phyloP scores from a whole-genome alignment of 2,113 vertebrate genomes.

The Cynocephalus volans region DNA sequence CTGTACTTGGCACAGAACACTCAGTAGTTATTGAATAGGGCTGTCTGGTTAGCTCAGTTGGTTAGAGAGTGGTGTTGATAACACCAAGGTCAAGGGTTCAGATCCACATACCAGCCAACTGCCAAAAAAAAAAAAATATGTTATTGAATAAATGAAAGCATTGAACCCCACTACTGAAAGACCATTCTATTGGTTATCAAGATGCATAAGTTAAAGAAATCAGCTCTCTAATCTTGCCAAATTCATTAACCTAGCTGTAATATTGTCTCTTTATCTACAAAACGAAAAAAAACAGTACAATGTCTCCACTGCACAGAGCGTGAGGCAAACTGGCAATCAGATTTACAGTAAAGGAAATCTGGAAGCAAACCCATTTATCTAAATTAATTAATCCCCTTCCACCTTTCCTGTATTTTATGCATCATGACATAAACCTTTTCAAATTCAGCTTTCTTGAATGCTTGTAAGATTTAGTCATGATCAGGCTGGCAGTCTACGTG shows the following conservation, averaged over 20 bases:
- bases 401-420: conserved; percentile 13
- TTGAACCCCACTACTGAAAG: conserved; percentile 21
- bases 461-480: not conserved
- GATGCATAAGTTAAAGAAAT: conserved; percentile 20
- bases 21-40: not conserved
- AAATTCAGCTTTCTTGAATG: conserved; percentile 3
- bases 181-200: not conserved
- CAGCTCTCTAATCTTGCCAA: not conserved
- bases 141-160: conserved; percentile 44
- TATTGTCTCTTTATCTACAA: not conserved
- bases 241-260: not conserved
- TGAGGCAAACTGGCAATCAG: not conserved
- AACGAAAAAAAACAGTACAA: conserved; percentile 13
- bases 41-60: no score
- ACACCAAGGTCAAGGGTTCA: no score
- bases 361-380: not conserved
- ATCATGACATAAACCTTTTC: conserved; percentile 36
- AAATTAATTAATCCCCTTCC: conserved; percentile 4
- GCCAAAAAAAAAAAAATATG: no score
- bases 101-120: no score
- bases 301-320: not conserved
- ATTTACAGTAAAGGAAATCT: conserved; percentile 1
- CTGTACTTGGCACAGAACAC: not conserved
- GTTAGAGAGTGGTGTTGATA: no score
- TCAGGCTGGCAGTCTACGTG: not conserved